Base-by-base conservation (phyloP, 2,888 invertebrate genomes). In the Plebejus argus region DNA sequence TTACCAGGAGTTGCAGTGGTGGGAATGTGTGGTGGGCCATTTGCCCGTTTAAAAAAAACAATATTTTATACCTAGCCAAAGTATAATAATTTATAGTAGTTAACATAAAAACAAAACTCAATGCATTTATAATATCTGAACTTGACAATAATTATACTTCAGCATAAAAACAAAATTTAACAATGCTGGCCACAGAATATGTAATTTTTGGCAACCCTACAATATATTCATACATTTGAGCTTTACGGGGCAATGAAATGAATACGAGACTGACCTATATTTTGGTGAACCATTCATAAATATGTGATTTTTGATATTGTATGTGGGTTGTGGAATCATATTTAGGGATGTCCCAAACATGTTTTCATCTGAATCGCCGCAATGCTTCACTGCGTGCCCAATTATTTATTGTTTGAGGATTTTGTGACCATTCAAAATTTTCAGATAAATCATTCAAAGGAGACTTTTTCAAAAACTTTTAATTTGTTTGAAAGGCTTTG, bases 261-360 rank as follows among this genome's bases (percentile, higher is more conserved):
- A 79, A 81, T 81, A 82, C 80, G 80, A 78, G 77, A 79, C 82
- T 81, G 82, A 81, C 82, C 82, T 80, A 81, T 79, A 81, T 82
- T 79, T 78, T 66, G 74, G 81, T 81, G 79, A 81, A 80, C 82
- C 81, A 80, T 82, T 81, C 81, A 80, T 81, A 81, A 81, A 81
- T 82, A 81, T 82, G 80, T 78, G 80, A 79, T 77, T 79, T 78
- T 76, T 66, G 79, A 79, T 81, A 80, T 80, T 80, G 79, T 81
- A 39, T 39, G 45, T 72, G 45, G 72, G 12, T 33, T 72, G 45
- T 72, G 20, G 39, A 10, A 39, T 76, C 35, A 20, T 56, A 15
- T 70, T 33, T 66, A 66, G 28, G 66, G 66, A 66, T 66, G 66
- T 33, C 66, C 66, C 66, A 28, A 28, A 33, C 12, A 33, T 66